Conservation (phyloP, 2,113 vertebrate species). For the Nothobranchius kuhntae region DNA sequence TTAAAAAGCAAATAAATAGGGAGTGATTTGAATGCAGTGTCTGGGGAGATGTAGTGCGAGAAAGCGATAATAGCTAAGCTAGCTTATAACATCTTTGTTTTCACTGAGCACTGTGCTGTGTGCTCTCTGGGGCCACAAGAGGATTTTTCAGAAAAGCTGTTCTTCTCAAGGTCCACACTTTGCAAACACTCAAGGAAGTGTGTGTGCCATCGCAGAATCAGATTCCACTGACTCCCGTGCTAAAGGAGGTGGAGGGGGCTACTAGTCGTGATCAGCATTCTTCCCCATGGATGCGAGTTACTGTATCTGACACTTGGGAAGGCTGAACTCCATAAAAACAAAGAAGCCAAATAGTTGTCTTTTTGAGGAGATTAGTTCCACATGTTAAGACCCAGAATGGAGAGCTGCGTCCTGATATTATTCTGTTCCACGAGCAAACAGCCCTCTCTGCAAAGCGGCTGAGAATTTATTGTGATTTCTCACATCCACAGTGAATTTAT, state of each 20-base stretch:
- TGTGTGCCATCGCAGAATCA: constrained; percentile 65
- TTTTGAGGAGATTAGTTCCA: constrained; percentile 78
- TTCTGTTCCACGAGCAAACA: constrained; percentile 67
- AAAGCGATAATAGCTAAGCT: constrained; percentile 82
- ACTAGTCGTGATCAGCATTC: constrained; percentile 33
- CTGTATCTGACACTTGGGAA: constrained; percentile 57
- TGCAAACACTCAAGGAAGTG: constrained; percentile 66
- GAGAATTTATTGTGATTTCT: constrained; percentile 77
- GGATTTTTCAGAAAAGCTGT: constrained; percentile 75
- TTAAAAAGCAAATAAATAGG: constrained; percentile 76
- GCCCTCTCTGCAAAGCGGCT: constrained; percentile 57
- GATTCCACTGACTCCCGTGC: constrained; percentile 37
- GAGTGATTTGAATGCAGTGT: constrained; percentile 91
- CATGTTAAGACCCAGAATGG: constrained; percentile 73
- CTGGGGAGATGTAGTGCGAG: constrained; percentile 85
- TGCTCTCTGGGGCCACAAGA: constrained; percentile 74
- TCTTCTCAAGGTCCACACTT: constrained; percentile 74
- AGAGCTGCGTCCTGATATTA: constrained; percentile 70
- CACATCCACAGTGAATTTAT: constrained; percentile 78
- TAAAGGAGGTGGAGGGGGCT: constrained; percentile 48
- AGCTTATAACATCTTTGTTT: constrained; percentile 85
- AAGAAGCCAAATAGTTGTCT: constrained; percentile 60
- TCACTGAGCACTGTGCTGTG: constrained; percentile 69
- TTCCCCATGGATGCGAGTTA: constrained; percentile 55
- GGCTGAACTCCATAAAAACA: constrained; percentile 59